A percentile compares a stretch with the other conserved stretches of the same genome.
These are phyloP conservation scores for Myotis lucifugus DNA, from an alignment of 2,113 vertebrate species.

Conservation along the genomic window DNA sequence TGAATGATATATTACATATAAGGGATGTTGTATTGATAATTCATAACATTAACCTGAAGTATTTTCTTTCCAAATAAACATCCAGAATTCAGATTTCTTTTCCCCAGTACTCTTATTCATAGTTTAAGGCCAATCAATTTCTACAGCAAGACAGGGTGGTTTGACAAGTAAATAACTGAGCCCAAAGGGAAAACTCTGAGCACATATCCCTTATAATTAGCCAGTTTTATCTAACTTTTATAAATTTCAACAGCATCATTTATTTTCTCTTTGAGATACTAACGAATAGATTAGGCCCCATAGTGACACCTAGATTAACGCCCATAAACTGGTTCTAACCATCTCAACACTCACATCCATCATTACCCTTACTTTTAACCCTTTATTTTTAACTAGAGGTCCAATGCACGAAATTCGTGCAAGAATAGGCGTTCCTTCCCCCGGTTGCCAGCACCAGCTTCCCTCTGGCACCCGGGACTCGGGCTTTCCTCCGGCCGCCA, in stretches of 20 bases:
- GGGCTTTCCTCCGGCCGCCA: no score
- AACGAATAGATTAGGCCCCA: not conserved
- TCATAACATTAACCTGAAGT: not conserved
- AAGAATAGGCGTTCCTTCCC: no score
- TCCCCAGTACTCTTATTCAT: not conserved
- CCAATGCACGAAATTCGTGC: no score
- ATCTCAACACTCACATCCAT: not conserved
- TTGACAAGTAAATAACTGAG: not conserved
- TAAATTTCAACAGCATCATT: conserved; percentile 14
- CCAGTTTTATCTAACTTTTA: not conserved
- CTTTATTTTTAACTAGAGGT: not conserved
- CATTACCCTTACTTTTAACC: not conserved
- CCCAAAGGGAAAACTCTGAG: not conserved
- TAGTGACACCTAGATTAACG: not conserved
- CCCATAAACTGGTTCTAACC: not conserved
- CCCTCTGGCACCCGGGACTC: no score
- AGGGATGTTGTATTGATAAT: not conserved
- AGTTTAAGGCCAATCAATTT: not conserved
- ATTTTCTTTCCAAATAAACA: not conserved
- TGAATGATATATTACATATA: not conserved
- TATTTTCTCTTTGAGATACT: not conserved
- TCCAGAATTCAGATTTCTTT: not conserved
- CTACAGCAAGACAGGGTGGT: not conserved
- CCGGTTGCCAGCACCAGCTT: no score
- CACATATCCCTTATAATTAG: not conserved